Base-by-base conservation (phyloP, 2,888 invertebrate species). In the Lithosia quadra region DNA sequence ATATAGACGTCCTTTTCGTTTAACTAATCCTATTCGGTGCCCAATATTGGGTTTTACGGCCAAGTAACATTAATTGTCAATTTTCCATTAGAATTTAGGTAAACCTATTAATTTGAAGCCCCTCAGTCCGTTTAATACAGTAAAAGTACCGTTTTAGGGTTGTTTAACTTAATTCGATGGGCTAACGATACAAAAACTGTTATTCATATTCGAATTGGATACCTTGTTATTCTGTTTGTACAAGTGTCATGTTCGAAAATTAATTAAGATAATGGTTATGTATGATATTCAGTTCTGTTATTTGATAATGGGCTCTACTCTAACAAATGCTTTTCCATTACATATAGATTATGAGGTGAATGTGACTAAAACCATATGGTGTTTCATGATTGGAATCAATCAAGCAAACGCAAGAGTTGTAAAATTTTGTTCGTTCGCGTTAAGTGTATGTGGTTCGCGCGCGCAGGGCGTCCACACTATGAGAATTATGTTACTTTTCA, bases 51-150 rank as follows among this genome's bases (percentile, higher is more conserved):
- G 36, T 68, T 77, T 68, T 63, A 65, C 59, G 49, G 28, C 53
- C 18, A 72, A 70, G 53, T 74, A 70, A 73, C 73, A 67, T 60
- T 75, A 77, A 78, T 79, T 63, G 70, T 69, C 64, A 69, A 79
- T 78, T 78, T 80, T 72, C 65, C 77, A 74, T 71, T 75, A 75
- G 59, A 77, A 76, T 79, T 78, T 72, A 73, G 62, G 68, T 62
- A 75, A 77, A 76, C 72, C 75, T 76, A 81, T 82, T 80, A 77
- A 63, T 81, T 82, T 69, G 70, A 67, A 60, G 74, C 71, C 63
- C 67, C 60, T 71, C n/a, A 55, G 36, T 65, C 60, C 64, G 67
- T 76, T 78, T 77, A 76, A 78, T 78, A 76, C 68, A 66, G 62
- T 58, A 66, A 65, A 63, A 76, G 73, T 73, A 74, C 76, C 63